Evolutionary conservation across 2,113 vertebrate genomes (phyloP).

Genomic region (Caranx melampygus): DNA sequence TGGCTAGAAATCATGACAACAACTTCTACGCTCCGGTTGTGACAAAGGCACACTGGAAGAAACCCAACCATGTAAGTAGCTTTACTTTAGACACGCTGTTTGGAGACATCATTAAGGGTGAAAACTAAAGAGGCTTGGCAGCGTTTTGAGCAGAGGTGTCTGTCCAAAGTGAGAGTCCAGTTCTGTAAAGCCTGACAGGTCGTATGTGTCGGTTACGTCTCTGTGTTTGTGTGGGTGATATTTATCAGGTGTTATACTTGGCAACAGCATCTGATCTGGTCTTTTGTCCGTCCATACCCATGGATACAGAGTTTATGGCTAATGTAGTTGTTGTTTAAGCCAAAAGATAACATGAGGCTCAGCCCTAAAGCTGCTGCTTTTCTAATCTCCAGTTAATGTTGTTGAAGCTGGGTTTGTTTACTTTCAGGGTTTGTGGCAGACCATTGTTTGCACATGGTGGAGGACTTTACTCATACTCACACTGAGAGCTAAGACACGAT

Average conservation of each 20-base stretch:
- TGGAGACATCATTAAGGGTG: background rate
- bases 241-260: background rate
- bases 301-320: background rate
- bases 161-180: constrained; percentile 3
- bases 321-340: background rate
- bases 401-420: constrained; percentile 62
- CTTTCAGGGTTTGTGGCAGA: constrained; percentile 76
- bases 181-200: background rate
- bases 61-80: constrained; percentile 71
- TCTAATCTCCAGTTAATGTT: constrained; percentile 49
- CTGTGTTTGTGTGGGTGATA: background rate
- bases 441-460: constrained; percentile 81
- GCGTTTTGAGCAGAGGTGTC: background rate
- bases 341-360: constrained; percentile 5
- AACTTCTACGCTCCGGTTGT: constrained; percentile 34
- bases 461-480: constrained; percentile 77
- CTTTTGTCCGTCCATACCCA: background rate
- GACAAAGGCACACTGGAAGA: constrained; percentile 66
- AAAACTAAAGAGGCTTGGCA: background rate
- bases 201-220: background rate
- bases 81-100: constrained; percentile 30
- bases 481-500: constrained; percentile 60
- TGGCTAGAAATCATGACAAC: constrained; percentile 54
- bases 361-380: background rate
- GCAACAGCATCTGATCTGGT: background rate